Evolutionary conservation across 2,113 vertebrate genomes (phyloP).

Genomic region (Callithrix jacchus): DNA sequence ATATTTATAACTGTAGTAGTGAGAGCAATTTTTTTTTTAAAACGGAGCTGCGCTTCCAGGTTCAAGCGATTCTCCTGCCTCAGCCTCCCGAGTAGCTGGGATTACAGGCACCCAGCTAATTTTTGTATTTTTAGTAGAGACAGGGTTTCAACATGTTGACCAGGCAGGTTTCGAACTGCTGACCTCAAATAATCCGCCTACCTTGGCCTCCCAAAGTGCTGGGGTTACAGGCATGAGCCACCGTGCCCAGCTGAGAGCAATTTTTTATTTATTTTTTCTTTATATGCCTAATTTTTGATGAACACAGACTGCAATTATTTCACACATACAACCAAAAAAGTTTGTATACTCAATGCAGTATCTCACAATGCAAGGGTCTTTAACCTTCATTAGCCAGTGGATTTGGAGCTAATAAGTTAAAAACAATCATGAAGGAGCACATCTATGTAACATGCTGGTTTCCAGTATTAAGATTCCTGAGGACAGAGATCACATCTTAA

Average conservation of each 20-base stretch:
- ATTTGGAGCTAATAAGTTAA: not conserved
- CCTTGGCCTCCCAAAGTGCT: too few species aligned
- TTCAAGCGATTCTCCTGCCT: too few species aligned
- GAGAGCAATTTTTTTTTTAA: not conserved
- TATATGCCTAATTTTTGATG: not conserved
- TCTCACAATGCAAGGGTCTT: not conserved
- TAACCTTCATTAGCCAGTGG: not conserved
- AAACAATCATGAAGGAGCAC: not conserved
- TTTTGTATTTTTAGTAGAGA: too few species aligned
- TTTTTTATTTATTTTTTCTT: too few species aligned
- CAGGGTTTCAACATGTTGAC: too few species aligned
- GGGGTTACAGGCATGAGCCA: too few species aligned
- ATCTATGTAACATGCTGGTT: not conserved
- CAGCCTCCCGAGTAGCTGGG: too few species aligned
- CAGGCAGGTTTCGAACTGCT: too few species aligned
- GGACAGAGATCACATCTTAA: not conserved
- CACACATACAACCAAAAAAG: not conserved
- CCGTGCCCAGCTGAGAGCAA: too few species aligned
- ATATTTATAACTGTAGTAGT: not conserved
- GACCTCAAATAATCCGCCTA: too few species aligned
- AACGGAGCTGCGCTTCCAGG: too few species aligned
- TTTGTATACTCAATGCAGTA: not conserved
- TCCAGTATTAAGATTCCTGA: slow-evolving; percentile 35
- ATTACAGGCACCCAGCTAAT: too few species aligned
- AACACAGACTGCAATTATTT: not conserved